Base-by-base conservation (phyloP, 1,140 invertebrate species). In the Leucophenga varia region DNA sequence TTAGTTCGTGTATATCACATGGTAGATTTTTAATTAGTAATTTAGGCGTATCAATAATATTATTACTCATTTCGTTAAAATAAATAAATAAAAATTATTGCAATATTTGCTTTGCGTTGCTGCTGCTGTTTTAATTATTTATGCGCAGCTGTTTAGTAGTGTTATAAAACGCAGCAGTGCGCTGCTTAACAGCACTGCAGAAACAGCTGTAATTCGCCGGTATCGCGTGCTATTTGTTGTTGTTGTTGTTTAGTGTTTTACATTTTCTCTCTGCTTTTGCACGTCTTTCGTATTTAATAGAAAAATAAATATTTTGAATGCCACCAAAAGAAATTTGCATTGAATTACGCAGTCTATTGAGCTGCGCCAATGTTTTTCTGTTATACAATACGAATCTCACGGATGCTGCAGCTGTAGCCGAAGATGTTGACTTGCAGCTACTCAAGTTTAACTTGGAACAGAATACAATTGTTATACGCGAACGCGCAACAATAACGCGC, bases 11-110 rank as follows among this genome's bases (percentile, higher is more conserved):
- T 30, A 70, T 57, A 39, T 51, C 41, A 43, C 59, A 70, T 18
- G 70, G 70, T 57, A 73, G 60, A 44, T 52, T 59, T 38, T 73
- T 69, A 1, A 73, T 31, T 34, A 73, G 30, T 46, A 73, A 52
- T 38, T 61, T 72, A 19, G 25, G 34, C 1, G 31, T 13, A n/a
- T 22, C 34, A 28, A 28, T 31, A 17, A 16, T 28, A 12, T 3
- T 18, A 31, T 43, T 43, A 10, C 22, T 40, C 18, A 21, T 7
- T 20, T 22, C 28, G 13, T 21, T 28, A 17, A 17, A 19, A 7
- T 37, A 19, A 16, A 4, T 10, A 19, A 37, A 19, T 37, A 16
- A 8, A 37, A 37, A 37, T 37, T 19, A 37, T 37, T 37, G 21
- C 16, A 37, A 19, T 3, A 19, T 37, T 19, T 37, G 10, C 12